phyloP scores from a whole-genome alignment of 1,140 invertebrate species.

The Potamilus streckersoni region DNA sequence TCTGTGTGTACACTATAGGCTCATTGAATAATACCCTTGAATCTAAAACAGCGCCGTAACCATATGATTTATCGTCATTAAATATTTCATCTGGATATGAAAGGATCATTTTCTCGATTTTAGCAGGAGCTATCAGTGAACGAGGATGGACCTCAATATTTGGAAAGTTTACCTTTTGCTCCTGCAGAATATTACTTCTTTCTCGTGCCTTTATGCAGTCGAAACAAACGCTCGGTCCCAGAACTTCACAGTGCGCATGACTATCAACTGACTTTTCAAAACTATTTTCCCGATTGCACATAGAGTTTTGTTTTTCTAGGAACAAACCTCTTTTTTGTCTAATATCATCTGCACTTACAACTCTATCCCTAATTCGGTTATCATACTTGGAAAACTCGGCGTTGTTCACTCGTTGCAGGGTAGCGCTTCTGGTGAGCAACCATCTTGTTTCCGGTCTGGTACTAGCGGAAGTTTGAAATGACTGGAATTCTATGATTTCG shows the following conservation, averaged over 20 bases:
- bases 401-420: slow-evolving; percentile 37
- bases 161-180: slow-evolving; percentile 35
- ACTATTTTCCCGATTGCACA: slow-evolving; percentile 25
- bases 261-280: slow-evolving; percentile 7
- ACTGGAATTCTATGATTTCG: neutral
- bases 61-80: slow-evolving; percentile 21
- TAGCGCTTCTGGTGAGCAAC: slow-evolving; percentile 31
- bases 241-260: slow-evolving; percentile 36
- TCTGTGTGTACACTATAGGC: slow-evolving; percentile 27
- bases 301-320: slow-evolving; percentile 19
- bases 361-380: slow-evolving; percentile 29
- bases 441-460: slow-evolving; percentile 24
- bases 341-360: slow-evolving; percentile 30
- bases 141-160: slow-evolving; percentile 39
- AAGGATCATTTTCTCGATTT: slow-evolving; percentile 32
- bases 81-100: slow-evolving; percentile 33
- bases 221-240: slow-evolving; percentile 37
- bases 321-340: slow-evolving; percentile 4
- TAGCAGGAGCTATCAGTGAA: slow-evolving; percentile 40
- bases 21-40: slow-evolving; percentile 24
- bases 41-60: slow-evolving; percentile 19
- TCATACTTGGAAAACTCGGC: slow-evolving; percentile 34
- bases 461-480: neutral
- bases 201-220: slow-evolving; percentile 35
- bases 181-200: slow-evolving; percentile 21